Evolutionary conservation across 2,113 vertebrate species (phyloP).

Genomic region (Protobothrops flavoviridis): DNA sequence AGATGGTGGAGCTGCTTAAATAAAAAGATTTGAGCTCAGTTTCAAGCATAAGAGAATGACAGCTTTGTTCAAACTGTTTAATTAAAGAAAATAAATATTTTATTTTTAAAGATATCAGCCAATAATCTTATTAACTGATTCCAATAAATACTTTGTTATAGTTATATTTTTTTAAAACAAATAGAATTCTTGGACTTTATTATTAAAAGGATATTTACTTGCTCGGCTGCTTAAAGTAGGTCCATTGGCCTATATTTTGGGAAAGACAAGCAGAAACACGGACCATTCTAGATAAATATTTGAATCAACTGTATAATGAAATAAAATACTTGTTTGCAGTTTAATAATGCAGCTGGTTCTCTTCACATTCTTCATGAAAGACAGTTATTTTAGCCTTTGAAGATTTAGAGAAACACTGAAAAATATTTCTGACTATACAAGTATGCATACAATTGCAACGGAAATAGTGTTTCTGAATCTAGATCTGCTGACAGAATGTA

Average conservation of each 20-base stretch:
- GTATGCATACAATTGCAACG: background rate
- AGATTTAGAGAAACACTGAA: background rate
- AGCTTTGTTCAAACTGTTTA: background rate
- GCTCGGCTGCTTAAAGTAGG: slow-evolving; percentile 7
- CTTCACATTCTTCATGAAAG: slow-evolving; percentile 32
- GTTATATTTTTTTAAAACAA: slow-evolving; percentile 12
- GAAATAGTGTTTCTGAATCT: background rate
- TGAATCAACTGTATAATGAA: slow-evolving; percentile 44
- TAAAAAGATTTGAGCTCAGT: background rate
- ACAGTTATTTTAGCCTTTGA: slow-evolving; percentile 27
- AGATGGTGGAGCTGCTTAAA: background rate
- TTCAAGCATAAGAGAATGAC: background rate
- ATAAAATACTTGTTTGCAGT: slow-evolving; percentile 32
- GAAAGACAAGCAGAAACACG: slow-evolving; percentile 34
- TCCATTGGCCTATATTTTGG: slow-evolving; percentile 14
- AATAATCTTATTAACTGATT: slow-evolving; percentile 16
- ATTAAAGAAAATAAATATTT: background rate
- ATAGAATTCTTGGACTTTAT: slow-evolving; percentile 29
- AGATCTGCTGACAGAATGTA: background rate
- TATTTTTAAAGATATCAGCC: background rate
- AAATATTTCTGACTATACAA: background rate
- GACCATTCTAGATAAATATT: slow-evolving; percentile 31
- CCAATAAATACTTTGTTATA: slow-evolving; percentile 24
- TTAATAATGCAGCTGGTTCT: slow-evolving; percentile 36
- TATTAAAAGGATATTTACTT: slow-evolving; percentile 29